A percentile compares a stretch with the other conserved stretches of the same genome.
Conservation (phyloP, 2,797 vertebrate species). For the Sebastes diaconus region DNA sequence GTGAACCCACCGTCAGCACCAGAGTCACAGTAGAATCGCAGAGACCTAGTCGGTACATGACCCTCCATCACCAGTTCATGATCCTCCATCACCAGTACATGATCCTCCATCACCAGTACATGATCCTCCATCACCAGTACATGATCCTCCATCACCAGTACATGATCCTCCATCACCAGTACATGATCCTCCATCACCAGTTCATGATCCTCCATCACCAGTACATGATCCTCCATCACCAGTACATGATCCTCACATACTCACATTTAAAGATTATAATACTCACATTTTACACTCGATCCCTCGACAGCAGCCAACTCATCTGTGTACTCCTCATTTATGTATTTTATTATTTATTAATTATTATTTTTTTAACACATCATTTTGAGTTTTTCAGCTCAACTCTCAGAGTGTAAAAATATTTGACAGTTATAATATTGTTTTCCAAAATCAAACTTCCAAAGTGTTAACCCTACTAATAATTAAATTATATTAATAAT, state of each 20-base stretch:
- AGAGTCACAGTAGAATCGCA: background rate
- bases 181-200: too few relatives aligned
- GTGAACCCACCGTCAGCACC: constrained; percentile 56
- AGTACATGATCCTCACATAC: too few relatives aligned
- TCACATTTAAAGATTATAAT: too few relatives aligned
- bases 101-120: too few relatives aligned
- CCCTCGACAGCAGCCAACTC: background rate
- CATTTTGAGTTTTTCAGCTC: background rate
- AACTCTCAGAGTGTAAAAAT: background rate
- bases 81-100: too few relatives aligned
- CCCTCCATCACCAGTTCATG: constrained; percentile 24
- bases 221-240: too few relatives aligned
- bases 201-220: constrained; percentile 43
- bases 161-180: too few relatives aligned
- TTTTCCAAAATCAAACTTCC: background rate
- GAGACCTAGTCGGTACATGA: constrained; percentile 27
- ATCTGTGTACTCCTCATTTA: background rate
- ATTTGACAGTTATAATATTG: background rate
- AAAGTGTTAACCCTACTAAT: background rate
- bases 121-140: too few relatives aligned
- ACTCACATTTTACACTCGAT: background rate
- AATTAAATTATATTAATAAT: background rate
- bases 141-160: too few relatives aligned
- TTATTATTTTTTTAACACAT: background rate
- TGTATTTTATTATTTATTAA: too few relatives aligned